Base-by-base conservation (phyloP, 2,113 vertebrate species). In the Hippocampus comes region DNA sequence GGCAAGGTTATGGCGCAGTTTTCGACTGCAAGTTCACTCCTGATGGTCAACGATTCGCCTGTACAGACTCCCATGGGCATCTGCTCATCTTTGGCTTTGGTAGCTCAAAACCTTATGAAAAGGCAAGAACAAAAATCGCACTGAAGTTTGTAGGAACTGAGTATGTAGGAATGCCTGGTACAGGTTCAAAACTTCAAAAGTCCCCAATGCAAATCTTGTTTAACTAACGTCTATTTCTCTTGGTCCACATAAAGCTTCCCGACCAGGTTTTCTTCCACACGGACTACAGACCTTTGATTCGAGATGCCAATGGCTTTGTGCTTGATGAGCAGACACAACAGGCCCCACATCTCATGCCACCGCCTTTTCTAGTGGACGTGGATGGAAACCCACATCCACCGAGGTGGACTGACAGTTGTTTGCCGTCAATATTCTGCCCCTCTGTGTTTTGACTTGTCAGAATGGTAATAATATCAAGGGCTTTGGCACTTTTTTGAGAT, bases 251-350 rank as follows among this genome's bases (percentile, higher is more conserved):
- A 5, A 83, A 99, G 97, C 96, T 99, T 89, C 97, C 97, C 72
- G 97, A 99, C 86, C 97, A 99, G 90, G 96, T 99, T 91, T 99
- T 99, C 89, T 99, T 99, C 89, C 97, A 99, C 86, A 99, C 97
- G 11, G 97, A 99, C 87, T 99, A 98, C 66, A 92, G 97, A 63
- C 97, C 97, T 0, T 91, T 99, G 83, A 97, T 98, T 84, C 90
- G 95, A 41, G 97, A 99, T 80, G 87, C 92, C 67, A 98, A 99
- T 23, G 95, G 96, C 76, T 99, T 95, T 1, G 97, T 99, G 64
- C 86, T 99, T 79, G 97, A 99, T 43, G 97, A 99, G 82, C 97
- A 99, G 82, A 99, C 97, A 0, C 97, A 99, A 73, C 97, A 98
- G 88, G 97, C 97, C 0, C 96, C 97, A 46, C 97, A 99, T 81